These are phyloP conservation scores for Haliaeetus leucogaster DNA, from an alignment of 2,113 vertebrate genomes.

Conservation along the genomic window DNA sequence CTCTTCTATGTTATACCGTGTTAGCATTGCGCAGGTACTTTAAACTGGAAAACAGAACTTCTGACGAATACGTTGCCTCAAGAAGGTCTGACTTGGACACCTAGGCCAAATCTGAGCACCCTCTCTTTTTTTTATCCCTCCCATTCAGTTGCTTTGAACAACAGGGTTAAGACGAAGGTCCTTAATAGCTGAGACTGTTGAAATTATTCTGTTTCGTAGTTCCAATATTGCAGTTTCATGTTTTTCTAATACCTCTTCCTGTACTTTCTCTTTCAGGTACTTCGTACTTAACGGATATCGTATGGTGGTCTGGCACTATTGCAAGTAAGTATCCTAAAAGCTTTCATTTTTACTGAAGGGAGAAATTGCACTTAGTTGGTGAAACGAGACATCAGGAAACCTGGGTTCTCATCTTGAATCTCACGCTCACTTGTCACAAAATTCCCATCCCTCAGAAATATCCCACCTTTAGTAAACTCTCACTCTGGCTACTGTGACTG, in stretches of 20 bases:
- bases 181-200: background rate
- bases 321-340: conserved; percentile 83
- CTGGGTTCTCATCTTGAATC: background rate
- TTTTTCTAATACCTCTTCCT: background rate
- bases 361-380: background rate
- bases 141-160: background rate
- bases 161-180: background rate
- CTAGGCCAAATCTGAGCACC: background rate
- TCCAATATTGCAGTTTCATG: background rate
- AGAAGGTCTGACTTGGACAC: background rate
- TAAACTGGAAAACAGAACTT: background rate
- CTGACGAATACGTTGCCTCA: background rate
- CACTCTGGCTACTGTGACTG: background rate
- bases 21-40: background rate
- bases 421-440: background rate
- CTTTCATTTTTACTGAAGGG: background rate
- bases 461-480: background rate
- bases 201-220: background rate
- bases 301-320: conserved; percentile 95
- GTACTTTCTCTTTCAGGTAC: conserved; percentile 74
- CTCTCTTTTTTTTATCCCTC: background rate
- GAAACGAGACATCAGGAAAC: background rate
- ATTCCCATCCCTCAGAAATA: background rate
- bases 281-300: conserved; percentile 86
- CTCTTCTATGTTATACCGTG: background rate